Base-by-base conservation (phyloP, 2,797 vertebrate species). In the Pseudochaenichthys georgianus region DNA sequence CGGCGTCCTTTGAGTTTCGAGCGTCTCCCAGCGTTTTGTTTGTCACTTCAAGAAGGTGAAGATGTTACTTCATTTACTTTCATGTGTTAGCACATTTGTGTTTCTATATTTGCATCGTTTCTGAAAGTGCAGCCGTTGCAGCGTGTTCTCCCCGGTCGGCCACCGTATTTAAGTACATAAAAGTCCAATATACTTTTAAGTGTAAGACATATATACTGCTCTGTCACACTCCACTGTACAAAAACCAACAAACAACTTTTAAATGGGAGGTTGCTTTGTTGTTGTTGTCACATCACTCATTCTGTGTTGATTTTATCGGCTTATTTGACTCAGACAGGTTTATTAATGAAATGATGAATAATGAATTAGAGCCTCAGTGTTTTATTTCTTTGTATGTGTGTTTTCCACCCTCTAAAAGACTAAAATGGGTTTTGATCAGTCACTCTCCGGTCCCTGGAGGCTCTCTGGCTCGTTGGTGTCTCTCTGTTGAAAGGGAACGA, bases 321-420 rank as follows among this genome's bases (percentile, higher is more conserved):
- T 23, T 23, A 19, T 58, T 63, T 42, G 13, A 48, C 13, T 28
- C 19, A 57, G 42, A 42, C 28, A 28, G 3, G 34, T 53, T 77
- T 58, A 58, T 67, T 58, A n/a, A n/a, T 74, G n/a, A 23, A 46
- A 53, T 13, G 6, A 17, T 68, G 2, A 71, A 75, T 63, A 31
- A 47, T 81, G 52, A 43, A 64, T 71, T 41, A 5, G 34, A 55
- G 34, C 5, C 31, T 43, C 28, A 61, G 11, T 10, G 0, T 42
- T 62, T 34, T 45, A 13, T 28, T 38, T 69, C 9, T 63, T 66
- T 13, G 0, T 55, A 0, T 23, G 45, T 41, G 46, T 9, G 54
- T 45, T 59, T 52, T 13, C 34, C 17, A 31, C 23, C 31, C 12
- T 53, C n/a, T 54, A 31, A 38, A 16, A 61, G 16, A 19, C 23